Percentiles rank a stretch among this genome's conserved stretches.
Evolutionary conservation across 2,888 invertebrate genomes (phyloP).

Genomic region (Drosophila villosipedis): DNA sequence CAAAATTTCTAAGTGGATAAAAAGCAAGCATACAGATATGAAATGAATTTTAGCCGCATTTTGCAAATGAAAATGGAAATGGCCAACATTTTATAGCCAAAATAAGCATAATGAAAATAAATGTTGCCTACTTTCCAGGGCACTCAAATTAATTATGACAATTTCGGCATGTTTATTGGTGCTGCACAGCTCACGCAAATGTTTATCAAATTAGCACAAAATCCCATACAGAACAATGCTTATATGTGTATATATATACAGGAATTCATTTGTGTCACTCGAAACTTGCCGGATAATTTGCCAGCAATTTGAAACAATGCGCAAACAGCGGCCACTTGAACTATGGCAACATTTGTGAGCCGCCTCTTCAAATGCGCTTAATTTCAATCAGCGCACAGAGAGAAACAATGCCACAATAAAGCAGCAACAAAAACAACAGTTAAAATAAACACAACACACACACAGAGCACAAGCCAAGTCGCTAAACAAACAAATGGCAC

Average conservation of each 20-base stretch:
- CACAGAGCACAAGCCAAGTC: constrained; percentile 15
- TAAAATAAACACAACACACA: constrained; percentile 39
- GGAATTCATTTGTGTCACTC: constrained; percentile 28
- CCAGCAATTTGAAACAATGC: constrained; percentile 29
- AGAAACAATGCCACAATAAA: constrained; percentile 34
- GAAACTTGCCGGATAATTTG: constrained; percentile 28
- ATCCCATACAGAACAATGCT: constrained; percentile 4
- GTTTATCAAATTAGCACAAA: constrained; percentile 40
- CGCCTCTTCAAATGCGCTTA: constrained; percentile 86
- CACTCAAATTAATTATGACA: constrained; percentile 52
- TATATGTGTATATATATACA: not conserved
- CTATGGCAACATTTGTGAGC: constrained; percentile 27
- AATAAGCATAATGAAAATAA: constrained; percentile 42
- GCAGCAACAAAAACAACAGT: constrained; percentile 30
- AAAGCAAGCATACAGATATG: not conserved
- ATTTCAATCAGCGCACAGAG: constrained; percentile 58
- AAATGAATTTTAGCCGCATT: not conserved
- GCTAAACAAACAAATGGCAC: constrained; percentile 41
- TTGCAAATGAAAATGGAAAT: not conserved
- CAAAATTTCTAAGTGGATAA: not conserved
- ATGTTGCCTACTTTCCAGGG: constrained; percentile 41
- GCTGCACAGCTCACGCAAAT: constrained; percentile 8
- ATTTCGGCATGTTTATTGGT: constrained; percentile 41
- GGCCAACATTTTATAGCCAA: constrained; percentile 19
- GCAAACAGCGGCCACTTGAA: constrained; percentile 43